Base-by-base conservation (phyloP, 2,888 invertebrate genomes). In the Sericinus montela region DNA sequence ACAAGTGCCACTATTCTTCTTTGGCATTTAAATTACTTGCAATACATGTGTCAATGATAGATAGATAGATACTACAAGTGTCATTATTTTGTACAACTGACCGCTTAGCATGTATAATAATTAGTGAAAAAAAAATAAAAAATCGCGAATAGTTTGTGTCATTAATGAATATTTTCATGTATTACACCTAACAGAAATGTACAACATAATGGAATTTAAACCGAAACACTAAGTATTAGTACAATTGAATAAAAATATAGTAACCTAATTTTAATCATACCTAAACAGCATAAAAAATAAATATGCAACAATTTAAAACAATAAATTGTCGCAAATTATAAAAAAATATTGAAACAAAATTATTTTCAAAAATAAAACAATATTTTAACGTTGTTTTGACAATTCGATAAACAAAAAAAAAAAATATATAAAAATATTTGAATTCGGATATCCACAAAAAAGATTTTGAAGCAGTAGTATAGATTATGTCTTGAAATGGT, bases 131-230 rank as follows among this genome's bases (percentile, higher is more conserved):
- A n/a, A n/a, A n/a, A n/a, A n/a, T n/a, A n/a, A n/a, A n/a, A n/a
- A n/a, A n/a, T n/a, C n/a, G n/a, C n/a, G n/a, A n/a, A n/a, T n/a
- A n/a, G n/a, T n/a, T n/a, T n/a, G 25, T 25, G 25, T 8, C 6
- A 8, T 8, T 25, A 8, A 15, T 44, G 8, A 30, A 28, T 16
- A 37, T 29, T 29, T 45, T 28, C 13, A 30, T 23, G 13, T 38
- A 45, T 45, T 45, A 30, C 32, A 39, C 45, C 19, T 45, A 45
- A 1, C 29, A 30, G 30, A 45, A 30, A 45, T 38, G 45, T 45
- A 45, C 45, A 45, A 45, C 38, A 32, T 37, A 38, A 19, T 23
- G 10, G 38, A 45, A 13, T 11, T 28, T 39, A 28, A 28, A 48
- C 5, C 13, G 38, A 39, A 38, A 42, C 38, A n/a, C 36, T 41